phyloP scores from a whole-genome alignment of 2,797 vertebrate genomes.

The Myotis daubentonii region DNA sequence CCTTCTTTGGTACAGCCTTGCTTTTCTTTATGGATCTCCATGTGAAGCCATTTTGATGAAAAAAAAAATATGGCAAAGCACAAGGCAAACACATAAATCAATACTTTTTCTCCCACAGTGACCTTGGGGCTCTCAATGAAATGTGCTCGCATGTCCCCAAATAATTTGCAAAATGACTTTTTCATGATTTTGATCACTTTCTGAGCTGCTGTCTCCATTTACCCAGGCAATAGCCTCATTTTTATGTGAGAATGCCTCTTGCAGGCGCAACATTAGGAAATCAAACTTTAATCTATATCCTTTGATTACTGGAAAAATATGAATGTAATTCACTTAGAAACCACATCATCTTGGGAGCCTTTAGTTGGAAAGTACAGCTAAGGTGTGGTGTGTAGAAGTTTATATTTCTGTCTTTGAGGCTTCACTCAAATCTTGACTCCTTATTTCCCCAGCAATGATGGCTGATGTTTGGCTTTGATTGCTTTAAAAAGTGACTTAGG shows the following conservation, averaged over 20 bases:
- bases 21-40: not conserved
- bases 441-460: not conserved
- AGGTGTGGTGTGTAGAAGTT: not conserved
- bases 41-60: not conserved
- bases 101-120: not conserved
- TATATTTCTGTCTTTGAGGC: not conserved
- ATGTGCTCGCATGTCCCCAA: not conserved
- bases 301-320: not conserved
- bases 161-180: constrained; percentile 31
- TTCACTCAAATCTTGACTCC: not conserved
- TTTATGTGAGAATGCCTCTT: not conserved
- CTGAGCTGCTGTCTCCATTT: not conserved
- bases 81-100: not conserved
- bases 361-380: not conserved
- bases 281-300: constrained; percentile 17
- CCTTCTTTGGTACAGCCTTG: not conserved
- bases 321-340: not conserved
- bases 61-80: not conserved
- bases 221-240: not conserved
- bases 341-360: not conserved
- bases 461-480: not conserved
- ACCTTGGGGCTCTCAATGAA: not conserved
- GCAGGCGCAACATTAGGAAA: not conserved
- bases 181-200: not conserved
- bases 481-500: constrained; percentile 2